Evolutionary conservation across 2,797 vertebrate genomes (phyloP), one percentile per base, ranked within the genome.

Genomic region (Petrocephalus sullivani): DNA sequence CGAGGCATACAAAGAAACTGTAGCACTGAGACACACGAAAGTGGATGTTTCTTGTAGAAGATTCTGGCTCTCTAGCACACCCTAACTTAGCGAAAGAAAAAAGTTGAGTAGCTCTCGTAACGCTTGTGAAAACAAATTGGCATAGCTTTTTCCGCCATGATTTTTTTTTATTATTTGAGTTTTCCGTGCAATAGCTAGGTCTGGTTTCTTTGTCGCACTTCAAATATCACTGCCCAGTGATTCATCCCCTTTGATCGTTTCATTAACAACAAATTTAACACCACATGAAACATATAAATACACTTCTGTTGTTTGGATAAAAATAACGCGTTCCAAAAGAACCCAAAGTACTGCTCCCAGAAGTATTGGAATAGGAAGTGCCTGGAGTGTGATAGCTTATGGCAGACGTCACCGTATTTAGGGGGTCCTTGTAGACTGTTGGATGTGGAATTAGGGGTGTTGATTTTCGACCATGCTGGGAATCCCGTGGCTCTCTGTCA

Each of bases 241-340:
- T 37, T 87, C 41, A 21, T 87, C 86, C 49, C 12, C 86, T 87
- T 87, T 64, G 85, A 87, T 87, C 57, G 57, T 87, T 87, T 87
- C 57, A 87, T 64, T 87, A 61, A 87, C 86, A 49, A 87, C 58
- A 64, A 41, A 49, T 87, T 87, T 64, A 87, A 87, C 58, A 49
- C 46, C 41, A 67, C 58, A 67, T 49, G 46, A 67, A 86, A 60
- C 33, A 84, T 54, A 84, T 84, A 86, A 87, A 87, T 67, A 51
- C 58, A 64, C 86, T 64, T 46, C 86, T 87, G 60, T 33, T 87
- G 86, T 87, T 64, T 87, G 19, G 41, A 87, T 41, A 87, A 87
- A 51, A 64, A 67, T 19, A 87, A 67, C 4, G 8, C 4, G 2
- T 64, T 87, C 58, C 86, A 49, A 60, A 87, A 87, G n/a, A 21